phyloP scores from a whole-genome alignment of 2,113 vertebrate genomes.

The Antechinus flavipes region DNA sequence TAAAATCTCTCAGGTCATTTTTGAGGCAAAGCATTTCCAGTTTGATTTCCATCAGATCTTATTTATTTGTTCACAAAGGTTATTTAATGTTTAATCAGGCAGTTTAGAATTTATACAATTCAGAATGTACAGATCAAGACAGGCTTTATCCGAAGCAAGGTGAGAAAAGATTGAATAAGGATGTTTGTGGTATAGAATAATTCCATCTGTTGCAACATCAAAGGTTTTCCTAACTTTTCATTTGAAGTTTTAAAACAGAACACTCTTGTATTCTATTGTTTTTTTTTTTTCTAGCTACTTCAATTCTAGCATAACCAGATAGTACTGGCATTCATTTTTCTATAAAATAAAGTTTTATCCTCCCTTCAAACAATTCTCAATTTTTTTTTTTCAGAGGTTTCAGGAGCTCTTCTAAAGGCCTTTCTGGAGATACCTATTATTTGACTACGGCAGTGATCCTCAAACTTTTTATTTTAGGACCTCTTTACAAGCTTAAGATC shows the following conservation, averaged over 20 bases:
- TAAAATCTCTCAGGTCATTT: not conserved
- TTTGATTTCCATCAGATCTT: not conserved
- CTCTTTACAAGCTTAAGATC: not conserved
- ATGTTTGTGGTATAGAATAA: not conserved
- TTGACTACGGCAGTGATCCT: not conserved
- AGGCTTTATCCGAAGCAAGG: not conserved
- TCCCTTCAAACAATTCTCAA: not conserved
- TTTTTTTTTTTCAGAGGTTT: not conserved
- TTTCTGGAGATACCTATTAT: not conserved
- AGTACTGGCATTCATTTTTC: not conserved
- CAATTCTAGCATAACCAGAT: not conserved
- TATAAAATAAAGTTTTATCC: not conserved
- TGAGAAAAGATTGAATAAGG: not conserved
- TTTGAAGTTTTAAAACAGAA: not conserved
- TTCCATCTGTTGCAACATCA: not conserved
- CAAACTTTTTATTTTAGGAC: not conserved
- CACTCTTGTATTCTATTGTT: not conserved
- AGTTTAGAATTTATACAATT: conserved; percentile 17
- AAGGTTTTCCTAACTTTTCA: not conserved
- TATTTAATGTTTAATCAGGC: not conserved
- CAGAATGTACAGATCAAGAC: not conserved
- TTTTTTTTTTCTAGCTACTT: not conserved
- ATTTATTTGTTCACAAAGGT: not conserved
- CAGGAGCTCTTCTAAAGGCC: not conserved
- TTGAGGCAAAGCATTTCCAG: not conserved